A percentile compares a stretch with the other conserved stretches of the same genome.
phyloP scores from a whole-genome alignment of 2,888 invertebrate species.

The Slavum lentiscoides region DNA sequence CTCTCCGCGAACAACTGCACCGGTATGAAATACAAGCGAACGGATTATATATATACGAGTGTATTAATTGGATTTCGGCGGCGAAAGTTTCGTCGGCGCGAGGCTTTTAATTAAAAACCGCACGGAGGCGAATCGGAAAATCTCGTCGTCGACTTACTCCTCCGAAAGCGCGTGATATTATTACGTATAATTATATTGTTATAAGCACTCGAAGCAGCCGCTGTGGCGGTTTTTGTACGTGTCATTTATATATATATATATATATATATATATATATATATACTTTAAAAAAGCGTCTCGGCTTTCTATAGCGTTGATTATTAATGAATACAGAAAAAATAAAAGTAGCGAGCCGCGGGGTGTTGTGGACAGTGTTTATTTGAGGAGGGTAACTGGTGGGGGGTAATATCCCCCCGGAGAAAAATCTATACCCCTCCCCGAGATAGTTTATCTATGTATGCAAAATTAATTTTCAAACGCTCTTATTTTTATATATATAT shows the following conservation, averaged over 20 bases:
- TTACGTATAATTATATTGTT: background rate
- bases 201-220: background rate
- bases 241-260: background rate
- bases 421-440: too few species aligned
- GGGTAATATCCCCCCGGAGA: too few species aligned
- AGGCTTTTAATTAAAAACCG: constrained; percentile 49
- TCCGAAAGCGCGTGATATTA: too few species aligned
- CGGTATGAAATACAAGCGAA: background rate
- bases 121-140: constrained; percentile 16
- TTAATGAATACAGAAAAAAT: too few species aligned
- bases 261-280: background rate
- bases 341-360: too few species aligned
- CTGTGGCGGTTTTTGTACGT: background rate
- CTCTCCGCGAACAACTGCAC: too few species aligned
- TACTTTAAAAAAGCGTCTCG: background rate
- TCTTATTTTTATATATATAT: too few species aligned
- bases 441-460: too few species aligned
- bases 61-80: constrained; percentile 46
- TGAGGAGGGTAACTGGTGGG: too few species aligned
- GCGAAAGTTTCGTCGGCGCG: background rate
- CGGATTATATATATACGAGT: constrained; percentile 20
- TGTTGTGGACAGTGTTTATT: too few species aligned
- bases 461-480: too few species aligned
- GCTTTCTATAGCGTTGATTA: too few species aligned
- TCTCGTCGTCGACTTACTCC: constrained; percentile 2